These are phyloP conservation scores for Hydractinia symbiolongicarpus DNA, from an alignment of 30 jellyfish, hydroid and myxozoan genomes.

Conservation along the genomic window DNA sequence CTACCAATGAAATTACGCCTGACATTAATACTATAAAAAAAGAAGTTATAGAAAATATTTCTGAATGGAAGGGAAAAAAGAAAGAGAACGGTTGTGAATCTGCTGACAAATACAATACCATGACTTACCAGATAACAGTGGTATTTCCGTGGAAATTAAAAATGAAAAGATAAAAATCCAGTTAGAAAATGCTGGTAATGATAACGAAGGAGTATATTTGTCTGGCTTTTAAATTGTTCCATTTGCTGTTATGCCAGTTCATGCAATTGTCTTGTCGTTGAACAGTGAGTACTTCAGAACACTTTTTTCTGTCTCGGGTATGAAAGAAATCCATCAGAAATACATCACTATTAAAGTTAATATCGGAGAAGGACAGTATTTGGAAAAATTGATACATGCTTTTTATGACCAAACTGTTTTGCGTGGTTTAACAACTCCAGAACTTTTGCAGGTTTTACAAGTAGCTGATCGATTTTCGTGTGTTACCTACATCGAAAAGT, in stretches of 20 bases:
- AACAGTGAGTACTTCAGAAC: conserved; percentile 9
- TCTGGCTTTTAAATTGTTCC: not conserved
- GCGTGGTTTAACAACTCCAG: not conserved
- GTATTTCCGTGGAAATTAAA: too few relatives aligned
- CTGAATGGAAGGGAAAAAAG: too few relatives aligned
- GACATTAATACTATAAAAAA: too few relatives aligned
- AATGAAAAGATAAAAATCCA: too few relatives aligned
- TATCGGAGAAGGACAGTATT: not conserved
- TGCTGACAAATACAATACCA: too few relatives aligned
- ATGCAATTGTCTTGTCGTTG: not conserved
- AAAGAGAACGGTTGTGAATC: too few relatives aligned
- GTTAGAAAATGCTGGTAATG: too few relatives aligned
- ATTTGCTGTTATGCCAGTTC: conserved; percentile 4
- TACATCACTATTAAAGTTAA: conserved; percentile 4
- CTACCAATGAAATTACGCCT: too few relatives aligned
- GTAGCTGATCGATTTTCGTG: conserved; percentile 14
- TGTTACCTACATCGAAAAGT: not conserved
- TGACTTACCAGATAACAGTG: too few relatives aligned
- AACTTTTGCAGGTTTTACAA: conserved; percentile 14
- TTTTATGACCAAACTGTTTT: conserved; percentile 14
- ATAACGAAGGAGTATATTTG: too few relatives aligned
- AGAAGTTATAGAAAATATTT: too few relatives aligned
- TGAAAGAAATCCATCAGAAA: not conserved
- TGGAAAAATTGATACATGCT: not conserved
- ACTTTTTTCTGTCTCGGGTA: conserved; percentile 10